Conservation (phyloP, 2,797 vertebrate genomes). For the Acrossocheilus wenchowensis region DNA sequence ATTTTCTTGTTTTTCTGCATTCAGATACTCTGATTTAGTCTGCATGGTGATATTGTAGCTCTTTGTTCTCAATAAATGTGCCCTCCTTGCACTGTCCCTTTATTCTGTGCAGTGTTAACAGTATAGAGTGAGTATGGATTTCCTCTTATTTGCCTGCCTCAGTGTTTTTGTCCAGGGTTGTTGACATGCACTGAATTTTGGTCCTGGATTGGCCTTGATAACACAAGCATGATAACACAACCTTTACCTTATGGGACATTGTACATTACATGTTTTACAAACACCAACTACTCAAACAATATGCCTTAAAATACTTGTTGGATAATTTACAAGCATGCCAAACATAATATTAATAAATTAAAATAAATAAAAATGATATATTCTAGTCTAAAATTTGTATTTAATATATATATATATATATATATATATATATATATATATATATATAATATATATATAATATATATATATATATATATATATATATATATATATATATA, state of each 20-base stretch:
- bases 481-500: no score
- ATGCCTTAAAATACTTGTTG: not conserved
- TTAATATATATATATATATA: not conserved
- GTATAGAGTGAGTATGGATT: slow-evolving; percentile 56
- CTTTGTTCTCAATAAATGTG: slow-evolving; percentile 50
- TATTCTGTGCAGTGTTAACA: slow-evolving; percentile 51
- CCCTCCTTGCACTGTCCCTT: slow-evolving; percentile 31
- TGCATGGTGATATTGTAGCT: slow-evolving; percentile 55
- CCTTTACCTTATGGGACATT: not conserved
- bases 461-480: no score
- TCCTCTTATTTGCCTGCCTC: slow-evolving; percentile 59
- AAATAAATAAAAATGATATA: not conserved
- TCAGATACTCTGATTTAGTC: slow-evolving; percentile 38
- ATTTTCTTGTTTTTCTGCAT: slow-evolving; percentile 43
- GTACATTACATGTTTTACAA: not conserved
- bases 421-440: no score
- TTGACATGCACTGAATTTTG: slow-evolving; percentile 39
- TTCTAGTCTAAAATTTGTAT: not conserved
- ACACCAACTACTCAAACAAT: not conserved
- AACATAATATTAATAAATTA: not conserved
- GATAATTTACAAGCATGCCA: not conserved
- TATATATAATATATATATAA: no score
- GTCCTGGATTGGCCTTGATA: slow-evolving; percentile 3
- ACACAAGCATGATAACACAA: not conserved
- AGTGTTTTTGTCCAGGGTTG: slow-evolving; percentile 48